Percentiles rank a stretch among this genome's conserved stretches.
Evolutionary conservation across 2,888 invertebrate species (phyloP).

Genomic region (Brachypalpus laphriformis): DNA sequence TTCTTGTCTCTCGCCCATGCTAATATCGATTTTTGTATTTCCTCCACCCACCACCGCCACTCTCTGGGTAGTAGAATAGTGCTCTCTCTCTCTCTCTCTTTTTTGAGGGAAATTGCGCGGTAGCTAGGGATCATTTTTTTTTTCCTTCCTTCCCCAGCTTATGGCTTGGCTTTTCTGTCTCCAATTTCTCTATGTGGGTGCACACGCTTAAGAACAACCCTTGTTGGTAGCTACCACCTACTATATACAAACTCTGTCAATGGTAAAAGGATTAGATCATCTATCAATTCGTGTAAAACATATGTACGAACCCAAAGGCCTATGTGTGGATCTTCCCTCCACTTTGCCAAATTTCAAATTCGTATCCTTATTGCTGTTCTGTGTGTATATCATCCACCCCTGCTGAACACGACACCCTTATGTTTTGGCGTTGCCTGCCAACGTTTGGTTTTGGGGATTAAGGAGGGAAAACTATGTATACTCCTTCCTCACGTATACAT

Average conservation of each 20-base stretch:
- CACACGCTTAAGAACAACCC: background rate
- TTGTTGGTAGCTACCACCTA: background rate
- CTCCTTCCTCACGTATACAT: background rate
- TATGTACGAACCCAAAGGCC: background rate
- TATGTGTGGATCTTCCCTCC: constrained; percentile 38
- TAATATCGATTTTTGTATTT: constrained; percentile 52
- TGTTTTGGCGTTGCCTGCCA: constrained; percentile 4
- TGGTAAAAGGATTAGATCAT: constrained; percentile 64
- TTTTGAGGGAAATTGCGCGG: constrained; percentile 46
- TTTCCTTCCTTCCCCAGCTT: constrained; percentile 40
- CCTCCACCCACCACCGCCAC: background rate
- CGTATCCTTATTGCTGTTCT: constrained; percentile 9
- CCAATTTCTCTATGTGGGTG: constrained; percentile 2
- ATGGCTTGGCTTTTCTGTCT: constrained; percentile 9
- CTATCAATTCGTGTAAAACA: constrained; percentile 2
- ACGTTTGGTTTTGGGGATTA: constrained; percentile 37
- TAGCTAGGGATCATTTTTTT: constrained; percentile 68
- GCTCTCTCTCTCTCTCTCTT: no score
- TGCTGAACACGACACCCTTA: constrained; percentile 26
- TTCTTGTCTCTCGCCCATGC: constrained; percentile 33
- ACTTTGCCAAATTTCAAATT: constrained; percentile 1
- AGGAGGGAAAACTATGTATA: background rate
- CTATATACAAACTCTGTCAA: background rate
- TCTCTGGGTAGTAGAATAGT: background rate
- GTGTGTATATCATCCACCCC: constrained; percentile 24